These are phyloP conservation scores for Propithecus deckenii DNA, from an alignment of 2,797 vertebrate genomes.

Conservation along the genomic window DNA sequence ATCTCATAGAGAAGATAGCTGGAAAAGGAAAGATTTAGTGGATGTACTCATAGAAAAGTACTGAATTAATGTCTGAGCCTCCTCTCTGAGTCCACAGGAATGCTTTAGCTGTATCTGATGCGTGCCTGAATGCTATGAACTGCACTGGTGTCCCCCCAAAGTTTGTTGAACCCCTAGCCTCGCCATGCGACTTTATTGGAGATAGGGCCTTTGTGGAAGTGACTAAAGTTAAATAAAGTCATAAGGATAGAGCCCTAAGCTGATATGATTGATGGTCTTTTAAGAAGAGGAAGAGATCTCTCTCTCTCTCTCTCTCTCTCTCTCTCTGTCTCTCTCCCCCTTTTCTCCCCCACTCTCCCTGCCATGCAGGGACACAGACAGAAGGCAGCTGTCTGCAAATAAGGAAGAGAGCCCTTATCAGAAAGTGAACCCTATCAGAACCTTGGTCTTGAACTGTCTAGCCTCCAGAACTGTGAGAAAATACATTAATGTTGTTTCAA, in stretches of 20 bases:
- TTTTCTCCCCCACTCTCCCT: fast-evolving
- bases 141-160: background rate
- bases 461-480: background rate
- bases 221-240: background rate
- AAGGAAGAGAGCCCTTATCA: background rate
- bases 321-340: too few relatives aligned
- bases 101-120: background rate
- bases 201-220: background rate
- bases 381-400: background rate
- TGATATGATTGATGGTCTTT: background rate
- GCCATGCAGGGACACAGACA: background rate
- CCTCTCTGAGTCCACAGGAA: background rate
- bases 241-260: background rate
- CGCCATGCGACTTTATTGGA: background rate
- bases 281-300: background rate
- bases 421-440: background rate
- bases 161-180: background rate
- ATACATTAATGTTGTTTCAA: slow-evolving; percentile 15
- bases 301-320: background rate
- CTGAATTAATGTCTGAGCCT: background rate
- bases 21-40: background rate
- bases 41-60: background rate
- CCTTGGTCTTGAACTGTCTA: background rate
- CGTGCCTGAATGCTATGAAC: background rate
- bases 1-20: background rate